Conservation (phyloP, 2,888 invertebrate genomes). For the Philereme transversata region DNA sequence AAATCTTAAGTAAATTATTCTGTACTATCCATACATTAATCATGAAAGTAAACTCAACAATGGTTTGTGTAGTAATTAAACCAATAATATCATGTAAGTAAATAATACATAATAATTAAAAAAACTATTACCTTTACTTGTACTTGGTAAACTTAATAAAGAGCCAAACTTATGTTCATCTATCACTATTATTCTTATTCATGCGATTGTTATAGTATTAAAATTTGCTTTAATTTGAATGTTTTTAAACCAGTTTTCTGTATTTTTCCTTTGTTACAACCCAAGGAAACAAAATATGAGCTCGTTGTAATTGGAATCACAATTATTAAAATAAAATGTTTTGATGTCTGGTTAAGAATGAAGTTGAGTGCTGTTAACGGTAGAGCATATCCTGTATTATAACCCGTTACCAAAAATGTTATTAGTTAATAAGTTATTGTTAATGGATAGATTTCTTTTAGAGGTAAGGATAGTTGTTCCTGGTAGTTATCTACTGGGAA, state of each 20-base stretch:
- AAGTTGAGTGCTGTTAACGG: slow-evolving; percentile 40
- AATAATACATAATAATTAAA: neutral
- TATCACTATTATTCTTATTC: neutral
- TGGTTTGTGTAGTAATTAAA: neutral
- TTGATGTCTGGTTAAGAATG: slow-evolving; percentile 30
- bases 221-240: slow-evolving; percentile 1
- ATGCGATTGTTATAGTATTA: neutral
- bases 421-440: slow-evolving; percentile 67
- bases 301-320: slow-evolving; percentile 46
- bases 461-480: slow-evolving; percentile 78
- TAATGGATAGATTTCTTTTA: slow-evolving; percentile 70
- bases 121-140: neutral
- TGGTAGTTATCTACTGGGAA: slow-evolving; percentile 65
- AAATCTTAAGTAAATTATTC: too few species aligned
- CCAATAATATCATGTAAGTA: neutral
- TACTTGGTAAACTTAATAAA: neutral
- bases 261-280: slow-evolving; percentile 12
- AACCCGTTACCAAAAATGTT: slow-evolving; percentile 80
- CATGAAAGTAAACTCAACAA: neutral
- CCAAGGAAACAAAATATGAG: slow-evolving; percentile 40
- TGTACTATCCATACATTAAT: neutral
- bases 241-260: neutral
- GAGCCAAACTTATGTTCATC: neutral
- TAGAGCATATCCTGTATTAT: slow-evolving; percentile 63
- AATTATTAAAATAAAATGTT: slow-evolving; percentile 21